Evolutionary conservation across 2,888 invertebrate species (phyloP), one percentile per base, ranked within the genome.

Genomic region (Parthenolecanium corni): DNA sequence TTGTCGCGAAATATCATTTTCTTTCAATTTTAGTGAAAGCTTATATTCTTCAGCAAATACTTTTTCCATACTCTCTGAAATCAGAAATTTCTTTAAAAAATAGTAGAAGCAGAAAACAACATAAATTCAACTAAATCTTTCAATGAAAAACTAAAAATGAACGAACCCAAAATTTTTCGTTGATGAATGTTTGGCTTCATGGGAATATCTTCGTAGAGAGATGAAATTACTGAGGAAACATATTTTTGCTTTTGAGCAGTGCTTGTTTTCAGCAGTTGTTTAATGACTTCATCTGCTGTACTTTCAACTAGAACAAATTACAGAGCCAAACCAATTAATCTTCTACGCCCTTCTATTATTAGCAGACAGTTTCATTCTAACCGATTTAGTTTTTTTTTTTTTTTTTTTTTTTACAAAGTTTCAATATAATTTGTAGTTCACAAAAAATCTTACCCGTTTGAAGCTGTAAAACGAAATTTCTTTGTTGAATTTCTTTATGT

Each of bases 401-500:
- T 1, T 24, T 23, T 2, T 3, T 31, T n/a, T n/a, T n/a, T n/a
- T n/a, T n/a, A n/a, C n/a, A n/a, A n/a, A n/a, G n/a, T n/a, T n/a
- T n/a, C n/a, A n/a, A n/a, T n/a, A n/a, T n/a, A n/a, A n/a, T n/a
- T n/a, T n/a, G n/a, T 11, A 53, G 1, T 42, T 1, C 1, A 47
- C n/a, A 16, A 25, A 9, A 1, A 56, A 14, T 12, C 16, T 47
- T 61, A 78, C 78, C 76, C 71, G 79, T 74, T 71, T 80, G 79
- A 67, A 84, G 77, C 67, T 80, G 77, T 72, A 79, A 77, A 57
- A 84, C 77, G 51, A 85, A 72, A 68, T 76, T 76, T 69, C 77
- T 78, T 66, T 80, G 74, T 67, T 84, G 83, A 44, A 74, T 70
- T 71, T 86, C 85, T 73, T 79, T 82, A 67, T 78, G 77, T 70